These are phyloP conservation scores for Iselma pallidipennis DNA, from an alignment of 2,888 invertebrate species.

Conservation along the genomic window DNA sequence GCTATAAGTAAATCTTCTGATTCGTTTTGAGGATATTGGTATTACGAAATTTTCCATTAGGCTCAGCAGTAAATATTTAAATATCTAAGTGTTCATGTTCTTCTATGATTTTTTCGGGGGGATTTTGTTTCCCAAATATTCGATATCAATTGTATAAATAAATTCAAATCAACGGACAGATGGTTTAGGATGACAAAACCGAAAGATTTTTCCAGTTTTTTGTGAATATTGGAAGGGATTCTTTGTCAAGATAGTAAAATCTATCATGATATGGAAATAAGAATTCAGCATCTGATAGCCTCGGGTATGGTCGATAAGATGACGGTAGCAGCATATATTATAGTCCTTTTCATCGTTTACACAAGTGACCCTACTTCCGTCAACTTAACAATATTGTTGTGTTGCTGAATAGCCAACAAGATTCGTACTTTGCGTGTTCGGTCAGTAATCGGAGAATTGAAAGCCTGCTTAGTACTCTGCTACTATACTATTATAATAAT, in stretches of 20 bases:
- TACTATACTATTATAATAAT: background rate
- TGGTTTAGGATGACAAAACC: constrained; percentile 16
- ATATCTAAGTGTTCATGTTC: constrained; percentile 12
- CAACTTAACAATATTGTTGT: constrained; percentile 12
- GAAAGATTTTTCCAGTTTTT: constrained; percentile 15
- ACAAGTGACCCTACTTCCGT: constrained; percentile 17
- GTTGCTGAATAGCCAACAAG: constrained; percentile 10
- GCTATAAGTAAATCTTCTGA: background rate
- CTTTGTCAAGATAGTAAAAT: constrained; percentile 41
- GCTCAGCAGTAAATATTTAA: constrained; percentile 5
- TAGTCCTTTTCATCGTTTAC: constrained; percentile 19
- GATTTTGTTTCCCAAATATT: background rate
- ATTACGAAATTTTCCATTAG: constrained; percentile 2
- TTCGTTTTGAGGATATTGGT: background rate
- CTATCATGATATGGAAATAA: constrained; percentile 54
- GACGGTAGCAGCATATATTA: too few relatives aligned
- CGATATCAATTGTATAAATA: constrained; percentile 24
- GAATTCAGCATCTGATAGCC: constrained; percentile 49
- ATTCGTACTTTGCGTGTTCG: constrained; percentile 11
- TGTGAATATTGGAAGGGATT: constrained; percentile 12
- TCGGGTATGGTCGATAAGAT: constrained; percentile 41
- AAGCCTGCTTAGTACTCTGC: too few relatives aligned
- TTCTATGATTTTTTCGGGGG: constrained; percentile 10
- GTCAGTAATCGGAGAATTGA: constrained; percentile 6
- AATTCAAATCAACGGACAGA: constrained; percentile 24